Conservation (phyloP, 2,113 vertebrate genomes). For the Ursus arctos region DNA sequence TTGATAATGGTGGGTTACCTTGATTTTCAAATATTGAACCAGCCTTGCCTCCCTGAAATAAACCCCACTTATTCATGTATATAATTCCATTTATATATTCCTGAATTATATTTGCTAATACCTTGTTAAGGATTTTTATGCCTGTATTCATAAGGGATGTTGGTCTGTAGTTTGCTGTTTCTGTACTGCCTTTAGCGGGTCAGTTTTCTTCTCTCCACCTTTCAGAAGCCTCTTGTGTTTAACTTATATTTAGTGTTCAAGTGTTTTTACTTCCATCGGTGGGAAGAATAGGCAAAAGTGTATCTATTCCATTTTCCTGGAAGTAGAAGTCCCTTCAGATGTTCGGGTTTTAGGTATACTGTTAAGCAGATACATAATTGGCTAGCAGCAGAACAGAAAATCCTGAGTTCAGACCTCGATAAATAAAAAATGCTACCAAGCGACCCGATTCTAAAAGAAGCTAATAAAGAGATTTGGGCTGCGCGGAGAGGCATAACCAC, state of each 20-base stretch:
- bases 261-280: background rate
- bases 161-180: background rate
- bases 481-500: background rate
- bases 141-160: background rate
- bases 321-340: background rate
- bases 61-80: background rate
- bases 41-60: background rate
- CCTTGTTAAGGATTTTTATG: background rate
- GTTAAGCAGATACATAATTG: background rate
- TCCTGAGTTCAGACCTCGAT: background rate
- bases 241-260: background rate
- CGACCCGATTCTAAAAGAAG: background rate
- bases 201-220: background rate
- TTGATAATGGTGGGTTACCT: background rate
- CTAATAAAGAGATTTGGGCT: background rate
- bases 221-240: background rate
- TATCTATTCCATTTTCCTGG: background rate
- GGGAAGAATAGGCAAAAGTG: background rate
- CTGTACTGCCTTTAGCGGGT: background rate
- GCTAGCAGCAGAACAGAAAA: background rate
- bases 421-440: background rate
- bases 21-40: background rate
- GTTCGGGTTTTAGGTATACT: background rate
- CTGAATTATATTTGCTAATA: background rate
- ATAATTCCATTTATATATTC: background rate